Percentiles rank a stretch among this genome's conserved stretches.
Conservation (phyloP, 2,797 vertebrate species). For the Ptychadena robeensis region DNA sequence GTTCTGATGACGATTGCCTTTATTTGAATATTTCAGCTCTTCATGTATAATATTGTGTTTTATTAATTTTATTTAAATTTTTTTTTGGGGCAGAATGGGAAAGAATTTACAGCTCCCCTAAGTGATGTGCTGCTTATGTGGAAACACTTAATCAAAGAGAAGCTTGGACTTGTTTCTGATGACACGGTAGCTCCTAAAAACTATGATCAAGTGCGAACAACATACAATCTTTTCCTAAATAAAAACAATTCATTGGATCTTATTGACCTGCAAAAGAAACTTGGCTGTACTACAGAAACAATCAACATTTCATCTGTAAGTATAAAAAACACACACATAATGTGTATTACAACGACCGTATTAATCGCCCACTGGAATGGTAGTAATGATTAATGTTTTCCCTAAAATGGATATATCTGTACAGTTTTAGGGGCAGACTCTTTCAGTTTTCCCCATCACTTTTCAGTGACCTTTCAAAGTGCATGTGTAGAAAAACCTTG, state of each 20-base stretch:
- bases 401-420: too few relatives aligned
- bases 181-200: constrained; percentile 74
- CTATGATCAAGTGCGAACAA: constrained; percentile 80
- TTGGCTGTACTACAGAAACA: constrained; percentile 73
- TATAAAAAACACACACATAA: constrained; percentile 58
- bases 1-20: too few relatives aligned
- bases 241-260: constrained; percentile 88
- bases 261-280: constrained; percentile 82
- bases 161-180: constrained; percentile 80
- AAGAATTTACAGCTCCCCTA: constrained; percentile 86
- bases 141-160: constrained; percentile 88
- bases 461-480: too few relatives aligned
- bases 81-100: constrained; percentile 74
- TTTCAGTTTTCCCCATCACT: too few relatives aligned
- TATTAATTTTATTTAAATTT: constrained; percentile 35
- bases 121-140: constrained; percentile 88
- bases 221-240: constrained; percentile 84
- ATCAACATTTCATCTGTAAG: constrained; percentile 81
- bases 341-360: too few relatives aligned
- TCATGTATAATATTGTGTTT: too few relatives aligned
- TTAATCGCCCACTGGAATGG: too few relatives aligned
- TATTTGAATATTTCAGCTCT: too few relatives aligned
- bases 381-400: too few relatives aligned
- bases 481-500: too few relatives aligned
- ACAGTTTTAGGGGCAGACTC: too few relatives aligned